phyloP scores from a whole-genome alignment of 2,113 vertebrate genomes.

The Bubo bubo region DNA sequence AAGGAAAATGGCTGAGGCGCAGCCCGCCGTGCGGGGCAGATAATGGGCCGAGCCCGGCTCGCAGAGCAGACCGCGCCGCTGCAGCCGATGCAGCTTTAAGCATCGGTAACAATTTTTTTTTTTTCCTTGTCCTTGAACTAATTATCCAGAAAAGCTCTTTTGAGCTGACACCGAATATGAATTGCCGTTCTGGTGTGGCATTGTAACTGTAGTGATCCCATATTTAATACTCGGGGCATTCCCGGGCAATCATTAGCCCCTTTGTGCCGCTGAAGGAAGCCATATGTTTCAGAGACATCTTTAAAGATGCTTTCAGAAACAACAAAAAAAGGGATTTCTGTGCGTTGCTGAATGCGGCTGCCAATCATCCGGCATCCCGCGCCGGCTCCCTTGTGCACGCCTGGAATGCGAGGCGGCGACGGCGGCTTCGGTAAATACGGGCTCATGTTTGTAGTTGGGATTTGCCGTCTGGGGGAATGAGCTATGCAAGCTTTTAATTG shows the following conservation, averaged over 20 bases:
- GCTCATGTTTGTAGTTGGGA: background rate
- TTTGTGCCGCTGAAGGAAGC: background rate
- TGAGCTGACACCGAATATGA: background rate
- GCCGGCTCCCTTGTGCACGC: background rate
- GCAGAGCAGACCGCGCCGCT: accelerated
- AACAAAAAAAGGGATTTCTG: background rate
- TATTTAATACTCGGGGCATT: background rate
- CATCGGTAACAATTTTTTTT: accelerated
- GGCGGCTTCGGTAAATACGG: background rate
- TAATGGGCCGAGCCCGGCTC: background rate
- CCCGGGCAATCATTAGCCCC: background rate
- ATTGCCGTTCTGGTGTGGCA: background rate
- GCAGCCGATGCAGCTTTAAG: background rate
- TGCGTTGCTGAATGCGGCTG: background rate
- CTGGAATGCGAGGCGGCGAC: background rate
- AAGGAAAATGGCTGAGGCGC: background rate
- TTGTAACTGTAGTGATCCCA: background rate
- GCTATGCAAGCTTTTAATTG: background rate
- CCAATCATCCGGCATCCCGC: background rate
- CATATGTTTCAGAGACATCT: background rate
- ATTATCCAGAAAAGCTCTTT: background rate
- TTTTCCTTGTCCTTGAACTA: background rate
- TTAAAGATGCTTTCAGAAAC: background rate
- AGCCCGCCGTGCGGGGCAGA: background rate
- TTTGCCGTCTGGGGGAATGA: background rate